Evolutionary conservation across 2,113 vertebrate genomes (phyloP).

Genomic region (Cnemophilus loriae): DNA sequence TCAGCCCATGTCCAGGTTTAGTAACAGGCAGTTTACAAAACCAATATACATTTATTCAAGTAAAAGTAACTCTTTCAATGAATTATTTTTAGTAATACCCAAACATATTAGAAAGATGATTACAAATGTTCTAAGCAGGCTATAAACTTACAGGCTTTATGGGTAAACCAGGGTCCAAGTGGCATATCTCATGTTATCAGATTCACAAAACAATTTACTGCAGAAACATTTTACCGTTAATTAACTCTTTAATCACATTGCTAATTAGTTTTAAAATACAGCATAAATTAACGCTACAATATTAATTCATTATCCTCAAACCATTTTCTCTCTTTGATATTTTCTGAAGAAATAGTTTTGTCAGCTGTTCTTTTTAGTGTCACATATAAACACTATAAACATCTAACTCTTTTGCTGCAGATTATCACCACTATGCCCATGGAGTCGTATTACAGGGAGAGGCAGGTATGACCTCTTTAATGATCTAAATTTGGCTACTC

Average conservation of each 20-base stretch:
- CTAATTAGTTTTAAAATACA: conserved; percentile 58
- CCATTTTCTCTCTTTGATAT: neutral
- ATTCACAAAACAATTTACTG: conserved; percentile 56
- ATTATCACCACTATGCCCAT: neutral
- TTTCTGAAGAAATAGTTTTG: neutral
- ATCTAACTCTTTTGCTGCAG: neutral
- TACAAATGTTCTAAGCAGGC: conserved; percentile 45
- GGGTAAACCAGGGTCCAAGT: conserved; percentile 55
- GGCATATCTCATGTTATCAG: conserved; percentile 61
- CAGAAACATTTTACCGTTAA: conserved; percentile 70
- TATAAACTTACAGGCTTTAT: conserved; percentile 52
- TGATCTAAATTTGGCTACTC: neutral
- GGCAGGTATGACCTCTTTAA: neutral
- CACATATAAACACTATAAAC: neutral
- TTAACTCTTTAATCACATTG: conserved; percentile 67
- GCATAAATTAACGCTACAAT: conserved; percentile 42
- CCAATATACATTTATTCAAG: conserved; percentile 44
- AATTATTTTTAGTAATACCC: conserved; percentile 43
- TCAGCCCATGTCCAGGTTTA: neutral
- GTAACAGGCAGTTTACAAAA: conserved; percentile 51
- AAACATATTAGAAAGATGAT: conserved; percentile 59
- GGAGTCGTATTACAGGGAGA: neutral
- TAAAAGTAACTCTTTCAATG: conserved; percentile 54
- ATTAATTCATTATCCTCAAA: conserved; percentile 37
- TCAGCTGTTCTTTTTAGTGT: neutral